A percentile compares a stretch with the other conserved stretches of the same genome.
These are phyloP conservation scores for Coboldia fuscipes DNA, from an alignment of 1,140 invertebrate genomes.

Conservation along the genomic window DNA sequence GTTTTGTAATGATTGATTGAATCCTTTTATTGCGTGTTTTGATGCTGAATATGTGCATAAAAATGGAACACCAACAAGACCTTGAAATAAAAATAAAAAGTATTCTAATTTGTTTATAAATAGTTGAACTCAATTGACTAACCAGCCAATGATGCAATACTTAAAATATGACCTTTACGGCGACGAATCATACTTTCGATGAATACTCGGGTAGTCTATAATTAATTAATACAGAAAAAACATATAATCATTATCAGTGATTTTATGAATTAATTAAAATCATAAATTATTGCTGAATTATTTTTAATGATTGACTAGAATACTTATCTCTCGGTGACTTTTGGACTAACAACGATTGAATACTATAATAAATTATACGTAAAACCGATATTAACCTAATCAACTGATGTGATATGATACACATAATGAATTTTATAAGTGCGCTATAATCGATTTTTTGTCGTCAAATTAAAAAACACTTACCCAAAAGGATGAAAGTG, in stretches of 20 bases:
- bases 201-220: slow-evolving; percentile 16
- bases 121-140: not conserved
- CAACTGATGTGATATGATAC: too few species aligned
- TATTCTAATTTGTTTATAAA: not conserved
- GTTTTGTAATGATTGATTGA: slow-evolving; percentile 14
- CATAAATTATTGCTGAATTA: too few species aligned
- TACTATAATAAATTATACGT: too few species aligned
- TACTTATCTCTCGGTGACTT: too few species aligned
- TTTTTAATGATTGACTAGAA: too few species aligned
- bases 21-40: slow-evolving; percentile 18
- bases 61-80: slow-evolving; percentile 4
- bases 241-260: not conserved
- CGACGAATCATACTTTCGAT: slow-evolving; percentile 17
- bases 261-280: too few species aligned
- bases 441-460: not conserved
- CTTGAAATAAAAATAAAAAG: not conserved
- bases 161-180: slow-evolving; percentile 16
- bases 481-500: not conserved
- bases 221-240: not conserved
- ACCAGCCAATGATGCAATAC: slow-evolving; percentile 17
- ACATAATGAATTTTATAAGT: too few species aligned
- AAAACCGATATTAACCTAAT: too few species aligned
- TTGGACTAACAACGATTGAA: too few species aligned
- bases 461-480: not conserved
- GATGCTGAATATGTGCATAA: slow-evolving; percentile 17